Evolutionary conservation across 2,113 vertebrate genomes (phyloP).

Genomic region (Canis aureus): DNA sequence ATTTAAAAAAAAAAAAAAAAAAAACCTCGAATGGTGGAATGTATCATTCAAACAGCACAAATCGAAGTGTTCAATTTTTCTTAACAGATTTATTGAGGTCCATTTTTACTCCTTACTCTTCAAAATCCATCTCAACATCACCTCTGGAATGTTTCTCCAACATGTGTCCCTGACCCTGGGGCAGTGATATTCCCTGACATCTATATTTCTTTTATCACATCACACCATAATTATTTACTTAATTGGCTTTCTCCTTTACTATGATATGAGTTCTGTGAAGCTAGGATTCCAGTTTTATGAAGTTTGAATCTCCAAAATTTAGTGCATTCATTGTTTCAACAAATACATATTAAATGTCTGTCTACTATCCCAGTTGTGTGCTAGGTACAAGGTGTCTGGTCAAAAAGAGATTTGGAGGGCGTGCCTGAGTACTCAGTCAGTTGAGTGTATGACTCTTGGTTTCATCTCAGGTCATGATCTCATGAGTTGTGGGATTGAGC

Average conservation of each 20-base stretch:
- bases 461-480: too few species aligned
- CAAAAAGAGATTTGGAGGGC: neutral
- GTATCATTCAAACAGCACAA: neutral
- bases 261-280: constrained; percentile 37
- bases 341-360: neutral
- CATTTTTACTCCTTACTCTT: neutral
- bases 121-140: neutral
- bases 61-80: neutral
- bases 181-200: neutral
- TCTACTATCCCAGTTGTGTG: neutral
- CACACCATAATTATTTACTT: neutral
- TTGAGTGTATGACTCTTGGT: too few species aligned
- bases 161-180: neutral
- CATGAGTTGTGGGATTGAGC: too few species aligned
- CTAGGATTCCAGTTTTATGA: neutral
- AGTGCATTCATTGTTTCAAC: neutral
- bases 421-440: neutral
- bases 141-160: neutral
- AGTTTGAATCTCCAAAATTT: neutral
- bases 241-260: neutral
- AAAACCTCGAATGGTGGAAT: neutral
- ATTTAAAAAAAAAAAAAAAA: neutral
- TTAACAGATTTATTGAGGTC: neutral
- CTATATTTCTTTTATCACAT: neutral
- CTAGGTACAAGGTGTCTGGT: neutral